These are phyloP conservation scores for Eupelmus urozonus DNA, from an alignment of 2,888 invertebrate species.

Conservation along the genomic window DNA sequence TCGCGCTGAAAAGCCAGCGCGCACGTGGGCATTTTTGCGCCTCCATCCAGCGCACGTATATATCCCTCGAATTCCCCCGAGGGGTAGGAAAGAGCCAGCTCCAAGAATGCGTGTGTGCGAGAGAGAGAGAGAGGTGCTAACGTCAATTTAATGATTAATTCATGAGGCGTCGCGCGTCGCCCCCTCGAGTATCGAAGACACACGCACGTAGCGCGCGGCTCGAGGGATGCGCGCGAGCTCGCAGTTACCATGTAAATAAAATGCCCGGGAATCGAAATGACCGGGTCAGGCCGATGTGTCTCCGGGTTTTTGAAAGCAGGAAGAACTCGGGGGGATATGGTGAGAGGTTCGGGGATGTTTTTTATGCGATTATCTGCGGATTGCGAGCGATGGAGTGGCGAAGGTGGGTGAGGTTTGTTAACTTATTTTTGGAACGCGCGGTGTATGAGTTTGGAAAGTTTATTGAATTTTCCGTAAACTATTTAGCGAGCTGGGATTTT, in stretches of 20 bases:
- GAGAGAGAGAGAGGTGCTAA: neutral
- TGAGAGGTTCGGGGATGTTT: too few relatives aligned
- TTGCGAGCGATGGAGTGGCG: too few relatives aligned
- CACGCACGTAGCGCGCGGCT: neutral
- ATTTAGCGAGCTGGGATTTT: too few relatives aligned
- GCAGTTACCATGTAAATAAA: conserved; percentile 47
- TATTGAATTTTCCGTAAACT: too few relatives aligned
- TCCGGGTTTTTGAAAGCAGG: too few relatives aligned
- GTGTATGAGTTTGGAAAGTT: too few relatives aligned
- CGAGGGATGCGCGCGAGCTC: neutral
- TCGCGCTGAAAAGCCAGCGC: neutral
- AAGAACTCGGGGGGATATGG: too few relatives aligned
- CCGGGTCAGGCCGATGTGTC: too few relatives aligned
- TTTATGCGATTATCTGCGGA: neutral
- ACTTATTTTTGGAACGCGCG: too few relatives aligned
- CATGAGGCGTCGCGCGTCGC: conserved; percentile 28
- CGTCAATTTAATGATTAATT: conserved; percentile 50
- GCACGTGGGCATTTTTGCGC: too few relatives aligned
- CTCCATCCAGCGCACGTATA: neutral
- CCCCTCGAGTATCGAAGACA: neutral
- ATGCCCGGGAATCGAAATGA: conserved; percentile 13
- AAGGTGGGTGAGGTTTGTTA: too few relatives aligned
- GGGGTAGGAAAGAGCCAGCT: neutral
- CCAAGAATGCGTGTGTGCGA: too few relatives aligned
- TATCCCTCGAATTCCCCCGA: conserved; percentile 4